These are phyloP conservation scores for Uloborus plumipes DNA, from an alignment of 2,888 invertebrate genomes.

Conservation along the genomic window DNA sequence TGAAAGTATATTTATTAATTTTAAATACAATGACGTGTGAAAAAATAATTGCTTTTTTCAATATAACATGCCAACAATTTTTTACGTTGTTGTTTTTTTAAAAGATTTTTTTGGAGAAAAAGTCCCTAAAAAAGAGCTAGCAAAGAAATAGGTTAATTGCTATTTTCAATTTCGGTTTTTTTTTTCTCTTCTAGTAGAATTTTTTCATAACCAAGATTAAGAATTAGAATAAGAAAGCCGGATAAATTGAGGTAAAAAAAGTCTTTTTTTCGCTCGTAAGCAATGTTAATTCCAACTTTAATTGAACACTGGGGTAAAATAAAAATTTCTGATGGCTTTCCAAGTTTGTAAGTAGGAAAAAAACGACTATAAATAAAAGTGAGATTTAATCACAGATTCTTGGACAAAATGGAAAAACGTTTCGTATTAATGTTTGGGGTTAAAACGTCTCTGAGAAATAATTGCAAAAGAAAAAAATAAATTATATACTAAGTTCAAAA, in stretches of 20 bases:
- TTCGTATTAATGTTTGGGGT: too few relatives aligned
- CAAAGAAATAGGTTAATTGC: constrained; percentile 5
- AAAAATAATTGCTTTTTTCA: too few relatives aligned
- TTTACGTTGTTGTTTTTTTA: too few relatives aligned
- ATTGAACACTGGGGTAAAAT: constrained; percentile 34
- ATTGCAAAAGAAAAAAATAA: too few relatives aligned
- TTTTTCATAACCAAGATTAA: background rate
- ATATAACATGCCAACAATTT: too few relatives aligned
- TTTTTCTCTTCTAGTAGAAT: background rate
- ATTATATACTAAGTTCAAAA: too few relatives aligned
- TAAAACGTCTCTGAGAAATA: too few relatives aligned
- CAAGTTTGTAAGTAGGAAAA: background rate
- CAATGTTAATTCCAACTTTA: constrained; percentile 37
- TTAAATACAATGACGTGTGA: too few relatives aligned
- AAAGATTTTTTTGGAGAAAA: background rate
- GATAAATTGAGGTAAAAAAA: background rate
- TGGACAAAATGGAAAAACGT: too few relatives aligned
- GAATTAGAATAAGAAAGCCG: background rate
- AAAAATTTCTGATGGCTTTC: background rate
- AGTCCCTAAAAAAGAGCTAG: background rate
- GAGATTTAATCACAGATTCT: too few relatives aligned
- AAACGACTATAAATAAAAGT: background rate
- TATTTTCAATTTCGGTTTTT: background rate
- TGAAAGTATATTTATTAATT: too few relatives aligned
- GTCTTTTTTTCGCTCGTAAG: background rate